These are phyloP conservation scores for Manis crassicaudata DNA, from an alignment of 2,797 vertebrate species.

Conservation along the genomic window DNA sequence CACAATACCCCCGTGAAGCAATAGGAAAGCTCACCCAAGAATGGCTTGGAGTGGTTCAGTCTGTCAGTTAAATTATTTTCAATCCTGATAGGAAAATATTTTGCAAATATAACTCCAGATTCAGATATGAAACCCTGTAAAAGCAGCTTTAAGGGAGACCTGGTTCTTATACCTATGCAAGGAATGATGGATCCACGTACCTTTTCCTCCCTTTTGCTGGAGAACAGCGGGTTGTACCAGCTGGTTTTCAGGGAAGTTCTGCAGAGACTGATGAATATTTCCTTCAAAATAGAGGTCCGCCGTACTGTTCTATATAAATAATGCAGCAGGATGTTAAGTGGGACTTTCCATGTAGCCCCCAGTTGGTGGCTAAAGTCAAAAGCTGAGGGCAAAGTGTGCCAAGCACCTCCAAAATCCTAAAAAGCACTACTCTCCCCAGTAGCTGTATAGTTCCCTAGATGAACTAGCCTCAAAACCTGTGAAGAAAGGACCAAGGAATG, in stretches of 20 bases:
- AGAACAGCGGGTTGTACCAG: constrained; percentile 82
- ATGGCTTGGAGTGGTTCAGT: neutral
- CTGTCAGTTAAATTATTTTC: neutral
- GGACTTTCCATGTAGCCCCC: neutral
- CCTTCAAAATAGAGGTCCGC: constrained; percentile 78
- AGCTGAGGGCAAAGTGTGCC: neutral
- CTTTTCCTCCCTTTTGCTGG: constrained; percentile 90
- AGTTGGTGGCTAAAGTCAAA: neutral
- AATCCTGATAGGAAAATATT: neutral
- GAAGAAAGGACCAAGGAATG: neutral
- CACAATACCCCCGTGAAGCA: neutral
- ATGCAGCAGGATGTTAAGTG: constrained; percentile 48
- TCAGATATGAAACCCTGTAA: neutral
- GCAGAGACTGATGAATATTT: constrained; percentile 77
- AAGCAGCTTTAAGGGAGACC: neutral
- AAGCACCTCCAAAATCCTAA: neutral
- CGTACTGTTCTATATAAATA: constrained; percentile 80
- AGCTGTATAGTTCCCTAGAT: neutral
- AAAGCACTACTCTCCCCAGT: neutral
- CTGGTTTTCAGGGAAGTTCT: constrained; percentile 85
- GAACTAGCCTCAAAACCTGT: neutral
- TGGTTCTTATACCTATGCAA: neutral
- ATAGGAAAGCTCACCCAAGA: neutral
- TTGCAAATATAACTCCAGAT: neutral
- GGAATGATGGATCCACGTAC: constrained; percentile 79